phyloP scores from a whole-genome alignment of 2,113 vertebrate species.

The Epinephelus moara region DNA sequence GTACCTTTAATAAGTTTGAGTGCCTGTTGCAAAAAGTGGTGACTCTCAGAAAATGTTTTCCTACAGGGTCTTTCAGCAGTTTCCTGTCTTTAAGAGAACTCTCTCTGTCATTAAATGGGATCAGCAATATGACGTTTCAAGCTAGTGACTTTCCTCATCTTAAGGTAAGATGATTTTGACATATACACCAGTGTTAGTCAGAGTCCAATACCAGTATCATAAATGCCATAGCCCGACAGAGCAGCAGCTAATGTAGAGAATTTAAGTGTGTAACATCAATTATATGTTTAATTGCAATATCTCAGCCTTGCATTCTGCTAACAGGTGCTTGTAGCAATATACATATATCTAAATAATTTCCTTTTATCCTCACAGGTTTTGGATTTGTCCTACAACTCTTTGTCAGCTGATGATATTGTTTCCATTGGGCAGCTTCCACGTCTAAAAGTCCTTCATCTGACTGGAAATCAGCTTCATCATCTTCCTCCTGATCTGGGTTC shows the following conservation, averaged over 20 bases:
- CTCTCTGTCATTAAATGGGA: slow-evolving; percentile 87
- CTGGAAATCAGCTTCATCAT: slow-evolving; percentile 85
- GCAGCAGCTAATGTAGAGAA: background rate
- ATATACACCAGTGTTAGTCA: background rate
- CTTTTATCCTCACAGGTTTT: slow-evolving; percentile 81
- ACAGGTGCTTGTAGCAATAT: too few species aligned
- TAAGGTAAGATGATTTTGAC: slow-evolving; percentile 81
- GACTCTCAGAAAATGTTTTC: slow-evolving; percentile 5
- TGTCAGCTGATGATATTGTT: slow-evolving; percentile 81
- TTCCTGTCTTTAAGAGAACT: slow-evolving; percentile 88
- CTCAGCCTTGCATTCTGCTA: background rate
- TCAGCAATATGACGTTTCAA: slow-evolving; percentile 81
- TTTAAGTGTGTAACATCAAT: background rate
- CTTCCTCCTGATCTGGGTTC: slow-evolving; percentile 84
- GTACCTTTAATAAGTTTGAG: background rate
- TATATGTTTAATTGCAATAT: background rate
- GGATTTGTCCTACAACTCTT: slow-evolving; percentile 90
- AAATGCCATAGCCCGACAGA: background rate
- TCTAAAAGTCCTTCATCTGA: slow-evolving; percentile 88
- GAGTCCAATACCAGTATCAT: too few species aligned
- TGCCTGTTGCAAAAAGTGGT: background rate
- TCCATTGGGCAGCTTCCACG: slow-evolving; percentile 82
- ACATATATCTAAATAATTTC: background rate
- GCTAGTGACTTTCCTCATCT: slow-evolving; percentile 86
- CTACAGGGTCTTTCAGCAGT: slow-evolving; percentile 84